Evolutionary conservation across 2,888 invertebrate genomes (phyloP), one percentile per base, ranked within the genome.

Genomic region (Synergus itoensis): DNA sequence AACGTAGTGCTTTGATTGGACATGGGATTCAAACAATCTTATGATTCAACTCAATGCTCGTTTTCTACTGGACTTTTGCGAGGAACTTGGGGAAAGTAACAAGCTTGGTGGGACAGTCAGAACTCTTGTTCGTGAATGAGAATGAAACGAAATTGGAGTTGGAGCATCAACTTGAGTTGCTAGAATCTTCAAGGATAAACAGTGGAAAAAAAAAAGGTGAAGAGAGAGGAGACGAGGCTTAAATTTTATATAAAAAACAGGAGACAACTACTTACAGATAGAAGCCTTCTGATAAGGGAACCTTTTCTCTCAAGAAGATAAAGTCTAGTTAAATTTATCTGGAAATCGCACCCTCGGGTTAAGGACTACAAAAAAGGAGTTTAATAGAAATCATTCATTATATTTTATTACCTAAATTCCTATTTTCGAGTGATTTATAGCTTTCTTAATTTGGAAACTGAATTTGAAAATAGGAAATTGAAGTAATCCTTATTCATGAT

Each of bases 31-130:
- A 64, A 78, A 65, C 78, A 81, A 84, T 82, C 81, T 82, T 80
- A 83, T 82, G 81, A 82, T 80, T 81, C 75, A 77, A 80, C 78
- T 84, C 81, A 77, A 81, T 73, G 77, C 75, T 77, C 62, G 78
- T 80, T 79, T 76, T 73, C 41, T 79, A 77, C 80, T 18, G 67
- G 79, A 81, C 79, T 82, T 36, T 83, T 80, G 40, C 77, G 73
- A 60, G 80, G 77, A 81, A 82, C 45, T 80, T 81, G 65, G 80
- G 73, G 79, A 81, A 80, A 83, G 79, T 80, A 84, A 79, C 81
- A 80, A 81, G 77, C 14, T 80, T 75, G 77, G 79, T 73, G 63
- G 67, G 79, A 77, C 48, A 16, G 69, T 48, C 1, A 16, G 45
- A 28, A 36, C 45, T 69, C n/a, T 45, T 48, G 45, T 69, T 16